These are phyloP conservation scores for Neotoxoptera formosana DNA, from an alignment of 1,140 invertebrate species.

Conservation along the genomic window DNA sequence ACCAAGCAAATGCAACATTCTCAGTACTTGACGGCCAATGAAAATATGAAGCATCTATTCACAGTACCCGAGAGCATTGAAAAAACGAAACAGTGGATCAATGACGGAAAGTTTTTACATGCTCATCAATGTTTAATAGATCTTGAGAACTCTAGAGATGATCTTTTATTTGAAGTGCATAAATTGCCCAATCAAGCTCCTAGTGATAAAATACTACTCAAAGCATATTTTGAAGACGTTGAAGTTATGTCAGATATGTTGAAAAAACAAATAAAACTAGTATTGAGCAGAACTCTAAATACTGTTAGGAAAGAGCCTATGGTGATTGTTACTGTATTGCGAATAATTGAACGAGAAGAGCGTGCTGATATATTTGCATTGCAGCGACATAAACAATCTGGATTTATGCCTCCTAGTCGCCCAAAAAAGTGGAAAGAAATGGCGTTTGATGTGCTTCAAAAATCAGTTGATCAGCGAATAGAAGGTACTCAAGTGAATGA, in stretches of 20 bases:
- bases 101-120: conserved; percentile 92
- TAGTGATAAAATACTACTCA: conserved; percentile 89
- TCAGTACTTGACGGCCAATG: conserved; percentile 96
- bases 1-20: conserved; percentile 94
- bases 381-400: conserved; percentile 78
- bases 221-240: conserved; percentile 96
- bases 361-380: conserved; percentile 84
- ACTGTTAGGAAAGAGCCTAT: conserved; percentile 95
- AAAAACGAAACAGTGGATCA: conserved; percentile 92
- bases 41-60: conserved; percentile 98
- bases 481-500: conserved; percentile 94
- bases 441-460: conserved; percentile 83
- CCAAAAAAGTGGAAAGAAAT: conserved; percentile 93
- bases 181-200: conserved; percentile 90
- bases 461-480: conserved; percentile 82
- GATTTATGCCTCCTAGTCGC: conserved; percentile 91
- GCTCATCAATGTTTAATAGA: conserved; percentile 86
- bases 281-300: conserved; percentile 88
- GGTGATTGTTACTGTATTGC: conserved; percentile 92
- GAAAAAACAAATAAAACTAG: conserved; percentile 89
- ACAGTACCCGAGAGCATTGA: conserved; percentile 96
- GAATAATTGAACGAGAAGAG: conserved; percentile 97
- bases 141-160: conserved; percentile 95
- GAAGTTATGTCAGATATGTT: conserved; percentile 88
- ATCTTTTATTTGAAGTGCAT: conserved; percentile 92